These are phyloP conservation scores for Cephus sareptanus DNA, from an alignment of 2,888 invertebrate genomes.

Conservation along the genomic window DNA sequence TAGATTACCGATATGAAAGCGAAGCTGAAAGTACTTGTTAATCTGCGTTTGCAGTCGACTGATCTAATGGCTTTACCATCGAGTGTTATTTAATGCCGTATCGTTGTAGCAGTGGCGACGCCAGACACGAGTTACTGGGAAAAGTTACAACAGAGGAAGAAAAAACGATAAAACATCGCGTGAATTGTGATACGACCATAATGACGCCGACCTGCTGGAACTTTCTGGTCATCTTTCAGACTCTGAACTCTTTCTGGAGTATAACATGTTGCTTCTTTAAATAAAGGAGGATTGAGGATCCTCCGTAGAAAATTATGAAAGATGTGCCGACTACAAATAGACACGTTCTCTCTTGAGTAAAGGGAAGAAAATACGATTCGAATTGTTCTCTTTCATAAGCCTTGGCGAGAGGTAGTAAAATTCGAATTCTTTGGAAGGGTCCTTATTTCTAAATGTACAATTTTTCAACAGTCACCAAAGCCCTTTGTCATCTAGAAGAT, in stretches of 20 bases:
- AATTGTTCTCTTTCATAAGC: not conserved
- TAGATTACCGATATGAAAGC: not conserved
- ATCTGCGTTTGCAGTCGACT: not conserved
- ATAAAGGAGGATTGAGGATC: not conserved
- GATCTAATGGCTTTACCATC: constrained; percentile 1
- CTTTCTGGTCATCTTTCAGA: not conserved
- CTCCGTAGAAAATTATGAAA: not conserved
- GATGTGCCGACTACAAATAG: not conserved
- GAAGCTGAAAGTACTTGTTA: not conserved
- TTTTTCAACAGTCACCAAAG: too few relatives aligned
- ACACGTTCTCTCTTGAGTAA: not conserved
- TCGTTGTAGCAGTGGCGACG: not conserved
- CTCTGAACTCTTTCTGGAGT: not conserved
- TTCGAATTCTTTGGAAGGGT: too few relatives aligned
- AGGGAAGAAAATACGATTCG: not conserved
- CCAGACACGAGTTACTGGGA: not conserved
- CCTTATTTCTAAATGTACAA: too few relatives aligned
- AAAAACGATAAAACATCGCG: not conserved
- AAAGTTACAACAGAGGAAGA: constrained; percentile 1
- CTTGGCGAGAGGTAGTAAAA: not conserved
- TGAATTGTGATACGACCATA: not conserved
- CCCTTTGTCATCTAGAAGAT: not conserved
- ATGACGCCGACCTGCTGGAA: not conserved
- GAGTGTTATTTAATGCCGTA: constrained; percentile 1
- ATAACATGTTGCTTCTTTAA: not conserved